Evolutionary conservation across 2,888 invertebrate species (phyloP).

Genomic region (Meghimatium bilineatum): DNA sequence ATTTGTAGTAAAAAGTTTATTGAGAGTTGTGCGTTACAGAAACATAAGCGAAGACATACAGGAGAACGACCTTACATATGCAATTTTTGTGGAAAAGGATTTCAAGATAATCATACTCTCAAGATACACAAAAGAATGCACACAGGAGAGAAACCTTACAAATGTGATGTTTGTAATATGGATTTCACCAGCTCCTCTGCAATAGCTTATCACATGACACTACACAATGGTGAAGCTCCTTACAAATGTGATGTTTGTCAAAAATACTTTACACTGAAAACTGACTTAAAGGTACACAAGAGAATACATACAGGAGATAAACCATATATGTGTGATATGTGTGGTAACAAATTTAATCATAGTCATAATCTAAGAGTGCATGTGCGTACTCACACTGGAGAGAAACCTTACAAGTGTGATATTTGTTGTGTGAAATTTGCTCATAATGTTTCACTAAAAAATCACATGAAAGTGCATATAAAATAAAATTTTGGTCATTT

Average conservation of each 20-base stretch:
- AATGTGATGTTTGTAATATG: not conserved
- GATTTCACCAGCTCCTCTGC: not conserved
- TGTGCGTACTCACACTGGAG: not conserved
- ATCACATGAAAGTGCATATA: too few relatives aligned
- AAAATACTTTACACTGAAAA: not conserved
- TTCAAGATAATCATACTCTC: not conserved
- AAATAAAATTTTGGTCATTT: too few relatives aligned
- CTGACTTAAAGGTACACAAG: not conserved
- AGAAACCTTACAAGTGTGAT: not conserved
- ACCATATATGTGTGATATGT: not conserved
- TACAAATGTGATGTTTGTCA: not conserved
- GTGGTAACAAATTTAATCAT: not conserved
- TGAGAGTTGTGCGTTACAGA: not conserved
- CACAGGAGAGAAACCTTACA: not conserved
- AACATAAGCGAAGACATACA: not conserved
- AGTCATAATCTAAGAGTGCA: not conserved
- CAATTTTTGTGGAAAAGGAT: not conserved
- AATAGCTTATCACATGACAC: not conserved
- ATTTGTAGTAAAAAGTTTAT: not conserved
- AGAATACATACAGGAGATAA: not conserved
- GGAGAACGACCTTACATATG: not conserved
- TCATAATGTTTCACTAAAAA: too few relatives aligned
- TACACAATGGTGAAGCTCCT: not conserved
- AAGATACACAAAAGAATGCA: not conserved
- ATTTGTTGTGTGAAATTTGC: not conserved